Evolutionary conservation across 1,140 invertebrate species (phyloP), one percentile per base, ranked within the genome.

Genomic region (Pseudomyrmex dendroicus): DNA sequence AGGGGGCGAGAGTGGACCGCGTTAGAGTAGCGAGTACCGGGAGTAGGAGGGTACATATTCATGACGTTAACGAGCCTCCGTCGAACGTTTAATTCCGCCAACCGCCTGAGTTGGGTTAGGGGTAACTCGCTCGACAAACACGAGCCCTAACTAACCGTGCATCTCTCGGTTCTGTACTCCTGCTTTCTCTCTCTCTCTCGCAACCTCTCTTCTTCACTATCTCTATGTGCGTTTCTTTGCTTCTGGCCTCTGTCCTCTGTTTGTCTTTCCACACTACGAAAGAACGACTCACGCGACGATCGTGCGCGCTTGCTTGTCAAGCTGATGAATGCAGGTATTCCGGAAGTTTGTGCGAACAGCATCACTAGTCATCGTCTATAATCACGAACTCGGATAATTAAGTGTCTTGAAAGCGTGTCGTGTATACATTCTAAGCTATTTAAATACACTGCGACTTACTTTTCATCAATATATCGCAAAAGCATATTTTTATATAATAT

Each of bases 1-100:
- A 57, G 82, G 72, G 72, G 72, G 70, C 73, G 87, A 88, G 87
- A 88, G 87, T 88, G 87, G 87, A 88, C 87, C 87, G 44, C 83
- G 87, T 50, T 83, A 70, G 87, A 88, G 87, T 88, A 88, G 76
- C 80, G 88, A 87, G 83, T 77, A 70, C 57, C 83, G 89, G 57
- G 90, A 90, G 91, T 91, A 93, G 92, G 91, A 94, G 94, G 94
- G 94, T 94, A 94, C 94, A 94, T 94, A 94, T 94, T 94, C 94
- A 94, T 94, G 94, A 94, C 93, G 94, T 94, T 94, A 94, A 94
- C 94, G 94, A 94, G 94, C 92, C 93, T 92, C 92, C 91, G 93
- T 91, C 93, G 93, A 94, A 94, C 94, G 94, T 94, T 94, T 94
- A 94, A 94, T 94, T 94, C 94, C 94, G 93, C 93, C 93, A 94